These are phyloP conservation scores for Trichoplax adhaerens DNA, from an alignment of 37 sponge, comb jelly and placozoan species.

Conservation along the genomic window DNA sequence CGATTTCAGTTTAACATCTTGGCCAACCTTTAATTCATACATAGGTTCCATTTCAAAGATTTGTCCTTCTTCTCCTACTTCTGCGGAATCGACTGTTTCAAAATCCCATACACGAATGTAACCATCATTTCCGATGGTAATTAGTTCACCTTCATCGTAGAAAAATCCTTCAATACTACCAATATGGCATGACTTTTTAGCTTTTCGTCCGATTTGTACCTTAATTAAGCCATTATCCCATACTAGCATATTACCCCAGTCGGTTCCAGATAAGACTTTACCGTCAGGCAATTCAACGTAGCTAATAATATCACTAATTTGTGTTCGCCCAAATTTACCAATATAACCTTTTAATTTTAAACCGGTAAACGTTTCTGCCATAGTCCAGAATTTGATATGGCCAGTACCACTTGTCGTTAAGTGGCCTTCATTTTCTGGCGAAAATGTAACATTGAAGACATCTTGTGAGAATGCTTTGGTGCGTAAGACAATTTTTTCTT, in stretches of 20 bases:
- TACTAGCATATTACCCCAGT: conserved; percentile 98
- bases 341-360: conserved; percentile 94
- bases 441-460: conserved; percentile 72
- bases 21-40: conserved; percentile 64
- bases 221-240: conserved; percentile 99
- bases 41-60: conserved; percentile 92
- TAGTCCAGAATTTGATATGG: conserved; percentile 99
- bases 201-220: conserved; percentile 73
- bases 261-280: conserved; percentile 92
- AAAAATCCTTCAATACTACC: conserved; percentile 79
- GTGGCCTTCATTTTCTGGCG: conserved; percentile 82
- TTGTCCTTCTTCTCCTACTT: conserved; percentile 83
- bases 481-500: conserved; percentile 72
- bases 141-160: conserved; percentile 93
- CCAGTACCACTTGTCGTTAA: conserved; percentile 94
- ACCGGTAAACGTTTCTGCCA: conserved; percentile 97
- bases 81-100: conserved; percentile 96
- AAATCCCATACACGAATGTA: conserved; percentile 95
- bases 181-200: conserved; percentile 84
- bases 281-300: conserved; percentile 99
- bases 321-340: conserved; percentile 91
- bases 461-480: conserved; percentile 91
- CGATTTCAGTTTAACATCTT: conserved; percentile 52
- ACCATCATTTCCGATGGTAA: conserved; percentile 87
- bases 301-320: conserved; percentile 78